Percentiles rank a stretch among this genome's conserved stretches.
These are phyloP conservation scores for Pseudeuparius sepicola DNA, from an alignment of 2,888 invertebrate species.

Conservation along the genomic window DNA sequence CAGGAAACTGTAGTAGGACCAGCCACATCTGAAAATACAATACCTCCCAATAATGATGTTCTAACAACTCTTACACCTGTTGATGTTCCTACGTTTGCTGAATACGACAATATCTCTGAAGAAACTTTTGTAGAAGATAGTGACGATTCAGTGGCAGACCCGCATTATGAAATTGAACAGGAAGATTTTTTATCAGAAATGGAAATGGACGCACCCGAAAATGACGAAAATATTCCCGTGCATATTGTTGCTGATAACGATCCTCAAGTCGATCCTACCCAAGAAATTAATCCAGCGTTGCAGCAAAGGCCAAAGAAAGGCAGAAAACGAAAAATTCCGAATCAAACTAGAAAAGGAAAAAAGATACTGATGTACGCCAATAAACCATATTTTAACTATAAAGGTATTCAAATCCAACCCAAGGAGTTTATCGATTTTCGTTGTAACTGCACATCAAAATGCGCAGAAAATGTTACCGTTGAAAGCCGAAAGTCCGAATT, in stretches of 20 bases:
- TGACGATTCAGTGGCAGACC: conserved; percentile 12
- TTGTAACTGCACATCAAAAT: conserved; percentile 9
- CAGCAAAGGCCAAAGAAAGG: conserved; percentile 15
- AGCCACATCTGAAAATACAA: conserved; percentile 8
- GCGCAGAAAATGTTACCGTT: conserved; percentile 13
- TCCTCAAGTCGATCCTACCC: conserved; percentile 10
- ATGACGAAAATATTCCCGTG: conserved; percentile 5
- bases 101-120: conserved; percentile 7
- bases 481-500: conserved; percentile 17
- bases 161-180: conserved; percentile 11
- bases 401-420: conserved; percentile 13
- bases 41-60: conserved; percentile 7
- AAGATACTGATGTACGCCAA: conserved; percentile 15
- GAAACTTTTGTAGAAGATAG: conserved; percentile 11
- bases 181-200: too few species aligned
- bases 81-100: conserved; percentile 7
- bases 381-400: conserved; percentile 17
- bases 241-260: too few species aligned
- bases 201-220: conserved; percentile 7
- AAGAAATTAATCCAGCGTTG: conserved; percentile 10
- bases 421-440: conserved; percentile 12
- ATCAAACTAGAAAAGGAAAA: conserved; percentile 14
- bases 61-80: conserved; percentile 8
- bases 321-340: conserved; percentile 16
- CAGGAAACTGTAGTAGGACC: conserved; percentile 7